Evolutionary conservation across 2,797 vertebrate genomes (phyloP).

Genomic region (Chromobotia macracanthus): DNA sequence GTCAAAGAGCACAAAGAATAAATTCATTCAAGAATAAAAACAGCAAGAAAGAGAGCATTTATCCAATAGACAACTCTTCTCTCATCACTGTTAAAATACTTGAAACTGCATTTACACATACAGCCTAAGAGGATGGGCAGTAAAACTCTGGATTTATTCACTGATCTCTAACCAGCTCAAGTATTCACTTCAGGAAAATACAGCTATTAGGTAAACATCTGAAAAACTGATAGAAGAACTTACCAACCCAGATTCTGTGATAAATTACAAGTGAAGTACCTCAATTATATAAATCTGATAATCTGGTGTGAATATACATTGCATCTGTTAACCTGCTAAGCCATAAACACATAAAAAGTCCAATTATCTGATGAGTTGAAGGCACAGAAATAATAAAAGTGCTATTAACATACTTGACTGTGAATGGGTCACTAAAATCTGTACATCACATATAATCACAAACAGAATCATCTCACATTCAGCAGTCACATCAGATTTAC

Average conservation of each 20-base stretch:
- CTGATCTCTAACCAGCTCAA: conserved; percentile 4
- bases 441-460: too few relatives aligned
- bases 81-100: not conserved
- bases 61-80: not conserved
- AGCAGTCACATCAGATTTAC: too few relatives aligned
- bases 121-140: not conserved
- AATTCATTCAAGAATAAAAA: not conserved
- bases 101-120: not conserved
- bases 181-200: not conserved
- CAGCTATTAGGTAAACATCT: not conserved
- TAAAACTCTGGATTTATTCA: not conserved
- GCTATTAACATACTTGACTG: not conserved
- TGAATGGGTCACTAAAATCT: not conserved
- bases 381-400: not conserved
- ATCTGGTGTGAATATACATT: conserved; percentile 14
- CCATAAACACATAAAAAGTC: not conserved
- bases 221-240: not conserved
- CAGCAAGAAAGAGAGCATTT: not conserved
- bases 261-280: not conserved
- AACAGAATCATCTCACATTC: too few relatives aligned
- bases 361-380: not conserved
- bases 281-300: not conserved
- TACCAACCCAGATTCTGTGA: not conserved
- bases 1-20: not conserved
- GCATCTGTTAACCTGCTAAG: not conserved